These are phyloP conservation scores for Rhinogobius similis DNA, from an alignment of 2,113 vertebrate genomes.

Conservation along the genomic window DNA sequence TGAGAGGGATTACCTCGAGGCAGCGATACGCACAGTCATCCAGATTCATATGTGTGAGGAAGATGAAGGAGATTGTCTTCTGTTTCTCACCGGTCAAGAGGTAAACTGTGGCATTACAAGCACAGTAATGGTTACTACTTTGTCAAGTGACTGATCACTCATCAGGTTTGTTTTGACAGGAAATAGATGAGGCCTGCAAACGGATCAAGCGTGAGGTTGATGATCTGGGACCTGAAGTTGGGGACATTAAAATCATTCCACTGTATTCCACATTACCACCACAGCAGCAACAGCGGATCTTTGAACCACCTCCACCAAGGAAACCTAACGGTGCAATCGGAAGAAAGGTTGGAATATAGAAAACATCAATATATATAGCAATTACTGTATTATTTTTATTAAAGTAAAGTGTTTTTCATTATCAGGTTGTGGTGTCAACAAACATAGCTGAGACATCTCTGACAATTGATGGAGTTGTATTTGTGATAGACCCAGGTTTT, in stretches of 20 bases:
- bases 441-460: slow-evolving; percentile 36
- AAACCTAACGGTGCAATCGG: slow-evolving; percentile 96
- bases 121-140: neutral
- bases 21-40: slow-evolving; percentile 97
- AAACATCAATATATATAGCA: neutral
- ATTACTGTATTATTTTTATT: neutral
- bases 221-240: slow-evolving; percentile 96
- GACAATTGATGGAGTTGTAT: slow-evolving; percentile 98
- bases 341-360: slow-evolving; percentile 85
- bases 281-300: slow-evolving; percentile 97
- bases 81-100: slow-evolving; percentile 99
- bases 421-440: slow-evolving; percentile 98
- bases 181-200: slow-evolving; percentile 99
- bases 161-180: slow-evolving; percentile 72
- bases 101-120: slow-evolving; percentile 62
- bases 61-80: slow-evolving; percentile 93
- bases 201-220: slow-evolving; percentile 98
- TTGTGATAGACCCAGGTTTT: slow-evolving; percentile 99
- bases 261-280: slow-evolving; percentile 97
- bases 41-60: slow-evolving; percentile 99
- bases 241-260: slow-evolving; percentile 99
- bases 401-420: neutral
- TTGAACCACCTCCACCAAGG: slow-evolving; percentile 94
- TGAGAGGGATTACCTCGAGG: slow-evolving; percentile 97
- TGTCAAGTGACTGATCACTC: neutral